These are phyloP conservation scores for Megalopta genalis DNA, from an alignment of 1,140 invertebrate species.

Conservation along the genomic window DNA sequence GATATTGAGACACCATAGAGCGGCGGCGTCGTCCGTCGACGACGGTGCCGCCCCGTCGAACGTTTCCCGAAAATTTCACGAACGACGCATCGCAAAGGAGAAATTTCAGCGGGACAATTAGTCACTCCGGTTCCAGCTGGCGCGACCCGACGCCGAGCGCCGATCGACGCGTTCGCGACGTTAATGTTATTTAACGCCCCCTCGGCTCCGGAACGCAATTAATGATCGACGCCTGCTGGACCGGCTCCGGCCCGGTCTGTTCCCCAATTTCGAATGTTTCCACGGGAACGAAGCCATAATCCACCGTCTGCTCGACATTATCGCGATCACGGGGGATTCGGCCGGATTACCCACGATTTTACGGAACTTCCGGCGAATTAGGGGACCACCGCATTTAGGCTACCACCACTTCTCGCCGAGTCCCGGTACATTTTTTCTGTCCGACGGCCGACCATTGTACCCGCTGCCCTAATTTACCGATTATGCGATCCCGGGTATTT, in stretches of 20 bases:
- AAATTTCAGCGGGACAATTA: slow-evolving; percentile 18
- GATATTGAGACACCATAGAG: no score
- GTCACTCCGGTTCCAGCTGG: neutral
- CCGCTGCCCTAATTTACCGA: no score
- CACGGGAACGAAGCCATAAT: neutral
- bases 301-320: neutral
- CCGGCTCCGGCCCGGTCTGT: neutral
- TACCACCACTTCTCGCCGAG: no score
- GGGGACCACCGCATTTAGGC: neutral
- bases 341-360: neutral
- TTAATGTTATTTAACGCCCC: slow-evolving; percentile 26
- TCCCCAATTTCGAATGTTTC: slow-evolving; percentile 1
- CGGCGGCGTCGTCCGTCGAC: no score
- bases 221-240: slow-evolving; percentile 17
- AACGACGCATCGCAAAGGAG: neutral
- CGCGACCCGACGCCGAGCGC: neutral
- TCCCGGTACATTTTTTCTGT: no score
- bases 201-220: neutral
- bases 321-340: neutral
- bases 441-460: no score
- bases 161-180: neutral
- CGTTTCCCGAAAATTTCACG: neutral
- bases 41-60: no score
- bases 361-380: neutral
- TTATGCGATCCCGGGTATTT: no score